Evolutionary conservation across 2,797 vertebrate species (phyloP).

Genomic region (Melanotaenia boesemani): DNA sequence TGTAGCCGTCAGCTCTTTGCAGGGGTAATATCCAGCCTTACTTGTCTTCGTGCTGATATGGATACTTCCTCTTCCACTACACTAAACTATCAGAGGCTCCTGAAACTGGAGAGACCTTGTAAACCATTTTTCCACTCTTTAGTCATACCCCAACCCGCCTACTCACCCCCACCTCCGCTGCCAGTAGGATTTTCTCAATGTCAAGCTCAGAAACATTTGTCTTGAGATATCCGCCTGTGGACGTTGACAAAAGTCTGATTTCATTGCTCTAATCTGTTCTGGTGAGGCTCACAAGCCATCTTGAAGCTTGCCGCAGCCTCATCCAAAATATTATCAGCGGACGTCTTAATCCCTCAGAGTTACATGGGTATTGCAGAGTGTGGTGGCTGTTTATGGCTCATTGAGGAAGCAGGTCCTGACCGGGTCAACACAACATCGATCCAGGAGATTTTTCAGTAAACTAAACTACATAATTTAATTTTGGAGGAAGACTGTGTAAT

Average conservation of each 20-base stretch:
- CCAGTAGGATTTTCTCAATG: conserved; percentile 54
- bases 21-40: conserved; percentile 65
- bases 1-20: conserved; percentile 66
- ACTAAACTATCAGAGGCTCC: conserved; percentile 67
- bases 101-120: conserved; percentile 72
- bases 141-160: conserved; percentile 47
- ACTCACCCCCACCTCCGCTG: conserved; percentile 30
- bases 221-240: conserved; percentile 47
- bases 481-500: conserved; percentile 68
- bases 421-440: conserved; percentile 45
- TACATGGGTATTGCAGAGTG: conserved; percentile 26
- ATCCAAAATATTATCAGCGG: conserved; percentile 37
- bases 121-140: conserved; percentile 66
- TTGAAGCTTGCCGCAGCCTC: conserved; percentile 29
- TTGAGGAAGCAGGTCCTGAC: conserved; percentile 26
- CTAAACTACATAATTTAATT: conserved; percentile 65
- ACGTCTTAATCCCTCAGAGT: conserved; percentile 46
- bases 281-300: conserved; percentile 7
- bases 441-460: conserved; percentile 48
- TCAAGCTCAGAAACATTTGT: conserved; percentile 58
- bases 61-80: conserved; percentile 75
- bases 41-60: conserved; percentile 79
- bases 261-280: conserved; percentile 53
- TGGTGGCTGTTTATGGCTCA: conserved; percentile 27
- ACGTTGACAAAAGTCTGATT: conserved; percentile 55